Evolutionary conservation across 1,140 invertebrate genomes (phyloP), one percentile per base, ranked within the genome.

Genomic region (Atta colombica): DNA sequence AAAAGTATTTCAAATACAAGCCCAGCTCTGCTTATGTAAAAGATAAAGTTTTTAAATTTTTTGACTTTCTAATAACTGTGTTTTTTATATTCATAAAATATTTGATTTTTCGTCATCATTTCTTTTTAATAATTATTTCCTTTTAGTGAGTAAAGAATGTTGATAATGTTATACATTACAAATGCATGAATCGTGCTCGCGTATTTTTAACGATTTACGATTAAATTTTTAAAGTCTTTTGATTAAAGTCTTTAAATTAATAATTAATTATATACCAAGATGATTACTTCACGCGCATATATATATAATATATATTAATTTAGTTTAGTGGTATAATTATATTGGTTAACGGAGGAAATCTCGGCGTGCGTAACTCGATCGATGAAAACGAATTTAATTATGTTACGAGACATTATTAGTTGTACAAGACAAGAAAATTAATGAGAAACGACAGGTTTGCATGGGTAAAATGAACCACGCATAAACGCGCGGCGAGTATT

Each of bases 341-440:
- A 69, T 49, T 77, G 7, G 39, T 45, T 45, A 63, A 7, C n/a
- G 31, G n/a, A 4, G 14, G 39, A 49, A 65, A 69, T 69, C 66
- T 74, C 25, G 39, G n/a, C 10, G 25, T 12, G 51, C 10, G 25
- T 65, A 65, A 39, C 28, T n/a, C 16, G 66, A 49, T 74, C 68
- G 68, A 61, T 49, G 25, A 21, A 55, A 51, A 72, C 35, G 28
- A 72, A 82, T 72, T 82, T 82, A 60, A 82, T 82, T 61, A 39
- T 49, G 28, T 80, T 51, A 18, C 28, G 45, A n/a, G 18, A 68
- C 55, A 51, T 82, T 28, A 74, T 82, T 72, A 45, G 51, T n/a
- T 35, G 7, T 2, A 21, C 28, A 25, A 39, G 25, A 31, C 66
- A 58, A 74, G 53, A 21, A 74, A 84, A 61, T 74, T 61, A 72